phyloP scores from a whole-genome alignment of 1,140 invertebrate species.

The Parapsyche elsis region DNA sequence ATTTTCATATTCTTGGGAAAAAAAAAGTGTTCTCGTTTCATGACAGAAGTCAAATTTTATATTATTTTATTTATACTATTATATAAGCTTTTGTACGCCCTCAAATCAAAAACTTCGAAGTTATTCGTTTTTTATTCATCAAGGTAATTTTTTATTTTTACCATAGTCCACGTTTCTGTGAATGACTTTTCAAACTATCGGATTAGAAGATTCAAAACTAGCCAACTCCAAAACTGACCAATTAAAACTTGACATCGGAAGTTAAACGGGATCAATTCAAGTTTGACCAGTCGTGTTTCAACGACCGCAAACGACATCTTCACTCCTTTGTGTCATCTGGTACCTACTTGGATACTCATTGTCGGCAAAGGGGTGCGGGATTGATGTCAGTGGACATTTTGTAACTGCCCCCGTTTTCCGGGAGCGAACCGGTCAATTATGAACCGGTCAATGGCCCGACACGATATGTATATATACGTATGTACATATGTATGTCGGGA shows the following conservation, averaged over 20 bases:
- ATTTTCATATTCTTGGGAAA: no score
- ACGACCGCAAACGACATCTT: background rate
- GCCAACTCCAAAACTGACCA: background rate
- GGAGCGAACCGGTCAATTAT: conserved; percentile 2
- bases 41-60: no score
- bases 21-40: no score
- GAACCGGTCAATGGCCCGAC: background rate
- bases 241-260: conserved; percentile 5
- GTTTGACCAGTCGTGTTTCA: background rate
- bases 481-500: no score
- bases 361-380: background rate
- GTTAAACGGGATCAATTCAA: background rate
- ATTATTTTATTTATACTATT: no score
- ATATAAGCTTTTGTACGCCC: no score
- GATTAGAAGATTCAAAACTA: no score
- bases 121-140: no score
- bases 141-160: no score
- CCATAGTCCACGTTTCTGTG: no score
- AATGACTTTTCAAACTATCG: no score
- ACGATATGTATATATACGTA: background rate
- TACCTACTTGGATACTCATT: background rate
- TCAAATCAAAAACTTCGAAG: no score
- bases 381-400: conserved; percentile 14
- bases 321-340: background rate
- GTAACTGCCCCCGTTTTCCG: background rate